Conservation (phyloP, 2,888 invertebrate species). For the Cryptocheilus praepositus region DNA sequence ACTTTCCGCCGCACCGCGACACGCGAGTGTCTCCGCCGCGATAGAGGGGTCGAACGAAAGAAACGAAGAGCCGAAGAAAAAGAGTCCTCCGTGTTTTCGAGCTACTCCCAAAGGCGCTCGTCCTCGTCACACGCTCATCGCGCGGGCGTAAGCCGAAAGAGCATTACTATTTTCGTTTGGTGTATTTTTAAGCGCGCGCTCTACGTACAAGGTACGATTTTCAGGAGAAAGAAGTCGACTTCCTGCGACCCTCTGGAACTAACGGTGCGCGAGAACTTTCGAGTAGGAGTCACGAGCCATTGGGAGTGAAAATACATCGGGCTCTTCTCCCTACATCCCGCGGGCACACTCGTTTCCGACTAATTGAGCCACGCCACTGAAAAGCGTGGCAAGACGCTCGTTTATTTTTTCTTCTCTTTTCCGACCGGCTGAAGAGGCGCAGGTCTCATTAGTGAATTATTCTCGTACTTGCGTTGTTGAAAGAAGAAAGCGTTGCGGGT, state of each 20-base stretch:
- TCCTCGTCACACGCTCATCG: background rate
- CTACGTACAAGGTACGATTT: conserved; percentile 1
- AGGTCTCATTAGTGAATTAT: too few relatives aligned
- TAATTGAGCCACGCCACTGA: conserved; percentile 40
- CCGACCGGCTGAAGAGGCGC: too few relatives aligned
- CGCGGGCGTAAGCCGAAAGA: conserved; percentile 1
- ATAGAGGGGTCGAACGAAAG: conserved; percentile 5
- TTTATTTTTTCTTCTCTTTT: background rate
- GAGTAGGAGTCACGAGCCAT: conserved; percentile 38
- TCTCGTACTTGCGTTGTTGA: too few relatives aligned
- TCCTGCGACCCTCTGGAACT: conserved; percentile 6
- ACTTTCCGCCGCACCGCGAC: conserved; percentile 35
- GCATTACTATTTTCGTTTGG: too few relatives aligned
- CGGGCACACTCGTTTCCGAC: conserved; percentile 23
- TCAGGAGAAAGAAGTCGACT: conserved; percentile 41
- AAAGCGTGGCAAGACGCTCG: background rate
- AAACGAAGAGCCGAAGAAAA: background rate
- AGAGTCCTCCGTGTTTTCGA: background rate
- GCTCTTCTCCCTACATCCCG: background rate
- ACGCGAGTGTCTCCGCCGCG: conserved; percentile 16
- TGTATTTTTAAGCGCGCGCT: conserved; percentile 9
- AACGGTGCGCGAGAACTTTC: too few relatives aligned
- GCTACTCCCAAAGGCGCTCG: background rate
- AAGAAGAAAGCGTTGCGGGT: too few relatives aligned
- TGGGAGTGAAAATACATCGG: conserved; percentile 38